These are phyloP conservation scores for Tenthredo notha DNA, from an alignment of 2,888 invertebrate species.

Conservation along the genomic window DNA sequence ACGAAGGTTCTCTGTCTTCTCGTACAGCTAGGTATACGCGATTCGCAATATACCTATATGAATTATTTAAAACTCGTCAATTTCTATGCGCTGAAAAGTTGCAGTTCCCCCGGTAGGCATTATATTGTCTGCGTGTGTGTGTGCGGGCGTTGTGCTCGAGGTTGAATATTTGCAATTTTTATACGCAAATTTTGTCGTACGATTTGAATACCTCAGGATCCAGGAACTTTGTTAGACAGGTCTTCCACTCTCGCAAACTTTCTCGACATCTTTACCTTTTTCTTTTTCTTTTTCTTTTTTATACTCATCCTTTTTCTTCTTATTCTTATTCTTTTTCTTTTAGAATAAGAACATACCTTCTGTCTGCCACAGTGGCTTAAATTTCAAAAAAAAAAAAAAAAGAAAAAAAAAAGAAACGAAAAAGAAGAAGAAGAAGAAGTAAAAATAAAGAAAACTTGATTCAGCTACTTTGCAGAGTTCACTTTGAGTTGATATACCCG, in stretches of 20 bases:
- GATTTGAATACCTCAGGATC: not conserved
- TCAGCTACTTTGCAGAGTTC: not conserved
- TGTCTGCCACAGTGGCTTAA: not conserved
- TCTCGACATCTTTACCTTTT: not conserved
- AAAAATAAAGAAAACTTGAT: not conserved
- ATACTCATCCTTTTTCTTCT: not conserved
- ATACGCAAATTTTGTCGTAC: constrained; percentile 7
- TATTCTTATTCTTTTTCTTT: not conserved
- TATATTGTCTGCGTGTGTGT: not conserved
- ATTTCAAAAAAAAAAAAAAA: not conserved
- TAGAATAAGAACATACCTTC: not conserved
- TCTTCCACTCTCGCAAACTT: not conserved
- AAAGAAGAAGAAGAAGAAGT: not conserved
- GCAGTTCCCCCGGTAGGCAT: not conserved
- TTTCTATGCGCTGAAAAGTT: constrained; percentile 6
- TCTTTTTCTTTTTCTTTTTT: not conserved
- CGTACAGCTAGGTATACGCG: not conserved
- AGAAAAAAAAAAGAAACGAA: not conserved
- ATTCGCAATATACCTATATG: not conserved
- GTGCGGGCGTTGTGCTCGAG: not conserved
- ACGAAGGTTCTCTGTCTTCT: not conserved
- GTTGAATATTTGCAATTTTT: constrained; percentile 46
- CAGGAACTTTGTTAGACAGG: constrained; percentile 5
- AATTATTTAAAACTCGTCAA: constrained; percentile 39
- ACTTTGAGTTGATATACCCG: not conserved